phyloP scores from a whole-genome alignment of 2,113 vertebrate genomes.

The Corythoichthys haematopterus region DNA sequence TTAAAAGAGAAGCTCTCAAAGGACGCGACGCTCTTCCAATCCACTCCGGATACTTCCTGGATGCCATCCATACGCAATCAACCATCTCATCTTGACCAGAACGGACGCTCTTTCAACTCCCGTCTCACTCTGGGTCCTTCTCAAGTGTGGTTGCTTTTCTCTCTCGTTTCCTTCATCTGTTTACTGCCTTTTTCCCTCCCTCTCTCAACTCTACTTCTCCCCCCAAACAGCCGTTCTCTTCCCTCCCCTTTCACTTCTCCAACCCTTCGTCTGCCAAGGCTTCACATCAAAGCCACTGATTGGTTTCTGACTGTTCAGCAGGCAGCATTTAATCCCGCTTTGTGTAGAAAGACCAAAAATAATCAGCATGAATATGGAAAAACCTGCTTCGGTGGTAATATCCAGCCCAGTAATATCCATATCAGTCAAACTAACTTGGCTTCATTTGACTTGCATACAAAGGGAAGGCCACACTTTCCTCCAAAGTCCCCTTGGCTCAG shows the following conservation, averaged over 20 bases:
- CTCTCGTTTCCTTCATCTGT: constrained; percentile 47
- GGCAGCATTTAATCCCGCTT: constrained; percentile 63
- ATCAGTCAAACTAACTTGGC: constrained; percentile 66
- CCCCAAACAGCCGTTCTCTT: constrained; percentile 39
- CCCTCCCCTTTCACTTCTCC: constrained; percentile 42
- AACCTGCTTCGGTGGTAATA: constrained; percentile 63
- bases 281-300: constrained; percentile 68
- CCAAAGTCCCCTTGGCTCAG: constrained; percentile 57
- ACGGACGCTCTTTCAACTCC: constrained; percentile 62
- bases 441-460: constrained; percentile 66
- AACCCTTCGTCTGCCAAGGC: constrained; percentile 60
- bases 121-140: constrained; percentile 35
- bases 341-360: constrained; percentile 67
- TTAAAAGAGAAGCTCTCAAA: constrained; percentile 74
- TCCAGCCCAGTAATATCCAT: constrained; percentile 66
- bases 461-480: constrained; percentile 56
- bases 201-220: constrained; percentile 31
- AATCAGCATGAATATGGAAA: constrained; percentile 72
- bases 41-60: constrained; percentile 59
- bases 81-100: constrained; percentile 64
- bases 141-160: constrained; percentile 37
- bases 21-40: constrained; percentile 57
- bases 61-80: constrained; percentile 51
- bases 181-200: constrained; percentile 12
- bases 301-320: constrained; percentile 62